Evolutionary conservation across 2,888 invertebrate genomes (phyloP).

Genomic region (Polydrusus pterygomalis): DNA sequence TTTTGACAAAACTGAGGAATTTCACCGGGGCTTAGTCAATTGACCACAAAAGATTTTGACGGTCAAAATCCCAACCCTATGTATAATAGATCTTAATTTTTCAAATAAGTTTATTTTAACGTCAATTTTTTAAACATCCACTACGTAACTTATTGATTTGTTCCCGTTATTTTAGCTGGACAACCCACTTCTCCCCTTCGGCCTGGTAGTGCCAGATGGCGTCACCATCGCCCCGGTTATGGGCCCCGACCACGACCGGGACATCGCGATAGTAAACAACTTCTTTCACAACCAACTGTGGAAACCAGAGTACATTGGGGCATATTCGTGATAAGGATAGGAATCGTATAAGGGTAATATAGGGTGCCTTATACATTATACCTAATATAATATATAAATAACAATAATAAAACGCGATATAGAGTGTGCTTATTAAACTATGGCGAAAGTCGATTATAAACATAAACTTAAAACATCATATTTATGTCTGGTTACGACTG

Average conservation of each 20-base stretch:
- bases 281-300: slow-evolving; percentile 76
- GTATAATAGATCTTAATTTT: no score
- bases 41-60: no score
- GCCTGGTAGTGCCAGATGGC: slow-evolving; percentile 71
- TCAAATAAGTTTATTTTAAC: no score
- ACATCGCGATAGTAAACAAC: slow-evolving; percentile 74
- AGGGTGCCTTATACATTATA: slow-evolving; percentile 7
- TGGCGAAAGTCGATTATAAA: no score
- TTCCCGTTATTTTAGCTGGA: slow-evolving; percentile 59
- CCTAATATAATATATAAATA: background rate
- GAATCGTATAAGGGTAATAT: slow-evolving; percentile 14
- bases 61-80: no score
- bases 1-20: no score
- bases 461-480: no score
- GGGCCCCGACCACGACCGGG: slow-evolving; percentile 72
- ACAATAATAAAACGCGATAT: background rate
- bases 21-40: no score
- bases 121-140: no score
- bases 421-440: no score
- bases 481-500: no score
- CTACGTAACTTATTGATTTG: background rate
- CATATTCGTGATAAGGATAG: slow-evolving; percentile 66
- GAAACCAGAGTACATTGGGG: slow-evolving; percentile 75
- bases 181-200: slow-evolving; percentile 71
- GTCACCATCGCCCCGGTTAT: slow-evolving; percentile 72